These are phyloP conservation scores for Scaptodrosophila lebanonensis DNA, from an alignment of 1,140 invertebrate genomes.

Conservation along the genomic window DNA sequence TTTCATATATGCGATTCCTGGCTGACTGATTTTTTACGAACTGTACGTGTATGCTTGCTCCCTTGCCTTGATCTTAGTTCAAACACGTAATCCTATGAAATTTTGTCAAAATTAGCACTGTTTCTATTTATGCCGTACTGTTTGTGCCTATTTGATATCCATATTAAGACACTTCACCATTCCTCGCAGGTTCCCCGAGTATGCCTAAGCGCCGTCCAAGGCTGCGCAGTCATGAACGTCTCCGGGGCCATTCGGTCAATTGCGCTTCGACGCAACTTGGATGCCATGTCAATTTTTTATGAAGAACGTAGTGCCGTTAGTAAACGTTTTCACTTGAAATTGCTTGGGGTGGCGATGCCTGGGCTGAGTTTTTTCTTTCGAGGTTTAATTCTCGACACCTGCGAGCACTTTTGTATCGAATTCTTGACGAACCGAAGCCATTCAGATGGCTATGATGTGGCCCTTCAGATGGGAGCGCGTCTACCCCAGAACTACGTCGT, in stretches of 20 bases:
- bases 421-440: slow-evolving; percentile 14
- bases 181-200: neutral
- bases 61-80: too few relatives aligned
- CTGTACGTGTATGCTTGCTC: too few relatives aligned
- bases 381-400: slow-evolving; percentile 35
- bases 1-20: too few relatives aligned
- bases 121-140: too few relatives aligned
- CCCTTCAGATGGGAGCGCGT: slow-evolving; percentile 87
- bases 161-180: too few relatives aligned
- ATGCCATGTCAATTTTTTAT: slow-evolving; percentile 50
- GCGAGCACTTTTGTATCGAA: slow-evolving; percentile 51
- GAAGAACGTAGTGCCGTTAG: slow-evolving; percentile 31
- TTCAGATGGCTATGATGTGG: slow-evolving; percentile 79
- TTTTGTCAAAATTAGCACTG: slow-evolving; percentile 24
- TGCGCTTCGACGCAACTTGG: slow-evolving; percentile 26
- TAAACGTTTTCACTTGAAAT: slow-evolving; percentile 17
- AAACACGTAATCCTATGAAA: too few relatives aligned
- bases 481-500: slow-evolving; percentile 84
- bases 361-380: slow-evolving; percentile 52
- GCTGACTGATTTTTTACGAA: too few relatives aligned
- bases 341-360: slow-evolving; percentile 26
- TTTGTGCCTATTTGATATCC: too few relatives aligned
- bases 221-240: slow-evolving; percentile 26
- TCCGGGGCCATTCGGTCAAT: slow-evolving; percentile 36
- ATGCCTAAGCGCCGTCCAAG: slow-evolving; percentile 11